phyloP scores from a whole-genome alignment of 2,797 vertebrate genomes.

The Numenius phaeopus region DNA sequence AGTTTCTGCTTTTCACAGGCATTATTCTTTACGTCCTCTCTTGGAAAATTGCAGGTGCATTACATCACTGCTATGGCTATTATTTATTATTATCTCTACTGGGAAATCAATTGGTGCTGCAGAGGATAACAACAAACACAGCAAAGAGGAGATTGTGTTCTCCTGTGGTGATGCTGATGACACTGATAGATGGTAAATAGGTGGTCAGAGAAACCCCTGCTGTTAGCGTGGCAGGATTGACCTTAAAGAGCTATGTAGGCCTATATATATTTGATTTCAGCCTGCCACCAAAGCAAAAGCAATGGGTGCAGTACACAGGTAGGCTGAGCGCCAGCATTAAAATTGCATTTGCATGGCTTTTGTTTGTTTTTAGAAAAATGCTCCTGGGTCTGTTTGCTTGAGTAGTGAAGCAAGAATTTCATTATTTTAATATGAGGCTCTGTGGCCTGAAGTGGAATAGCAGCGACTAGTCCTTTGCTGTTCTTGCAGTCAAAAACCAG shows the following conservation, averaged over 20 bases:
- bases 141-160: neutral
- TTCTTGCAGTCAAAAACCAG: neutral
- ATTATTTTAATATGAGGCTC: neutral
- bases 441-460: neutral
- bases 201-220: neutral
- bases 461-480: neutral
- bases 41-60: constrained; percentile 4
- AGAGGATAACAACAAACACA: neutral
- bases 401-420: constrained; percentile 22
- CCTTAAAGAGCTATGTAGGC: neutral
- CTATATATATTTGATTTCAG: neutral
- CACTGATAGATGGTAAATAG: neutral
- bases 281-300: neutral
- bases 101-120: constrained; percentile 6
- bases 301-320: neutral
- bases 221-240: neutral
- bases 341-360: constrained; percentile 20
- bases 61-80: neutral
- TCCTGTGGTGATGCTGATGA: neutral
- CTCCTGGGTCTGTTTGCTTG: constrained; percentile 18
- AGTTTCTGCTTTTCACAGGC: neutral
- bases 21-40: neutral
- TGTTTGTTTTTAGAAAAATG: constrained; percentile 40
- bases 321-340: neutral
- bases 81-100: neutral